A percentile compares a stretch with the other conserved stretches of the same genome.
Evolutionary conservation across 1,140 invertebrate genomes (phyloP).

Genomic region (Rhopalosiphum padi): DNA sequence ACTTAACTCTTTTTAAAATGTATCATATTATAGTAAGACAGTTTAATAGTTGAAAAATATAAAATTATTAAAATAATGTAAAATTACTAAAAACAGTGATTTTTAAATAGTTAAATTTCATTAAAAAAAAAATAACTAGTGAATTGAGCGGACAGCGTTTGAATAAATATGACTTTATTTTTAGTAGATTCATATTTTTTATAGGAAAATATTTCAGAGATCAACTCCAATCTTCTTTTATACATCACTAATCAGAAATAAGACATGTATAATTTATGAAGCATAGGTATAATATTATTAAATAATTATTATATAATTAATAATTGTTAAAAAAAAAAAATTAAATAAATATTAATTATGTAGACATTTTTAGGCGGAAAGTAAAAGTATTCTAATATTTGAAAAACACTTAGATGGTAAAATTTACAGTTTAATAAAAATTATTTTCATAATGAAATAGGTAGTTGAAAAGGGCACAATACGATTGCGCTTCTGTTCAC

Average conservation of each 20-base stretch:
- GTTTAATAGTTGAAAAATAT: neutral
- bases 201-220: neutral
- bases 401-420: neutral
- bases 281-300: neutral
- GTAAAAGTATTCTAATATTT: neutral
- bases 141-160: neutral
- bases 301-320: neutral
- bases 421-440: neutral
- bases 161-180: neutral
- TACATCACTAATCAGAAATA: neutral
- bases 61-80: too few species aligned
- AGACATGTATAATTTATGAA: neutral
- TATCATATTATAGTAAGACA: neutral
- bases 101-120: neutral
- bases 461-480: too few species aligned
- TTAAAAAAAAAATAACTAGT: neutral
- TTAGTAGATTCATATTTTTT: neutral
- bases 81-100: too few species aligned
- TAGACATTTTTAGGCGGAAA: too few species aligned
- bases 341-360: neutral
- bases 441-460: neutral
- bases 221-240: neutral
- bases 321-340: neutral
- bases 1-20: neutral
- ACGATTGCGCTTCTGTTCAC: too few species aligned